Base-by-base conservation (phyloP, 2,888 invertebrate genomes). In the Caenorhabditis virilis region DNA sequence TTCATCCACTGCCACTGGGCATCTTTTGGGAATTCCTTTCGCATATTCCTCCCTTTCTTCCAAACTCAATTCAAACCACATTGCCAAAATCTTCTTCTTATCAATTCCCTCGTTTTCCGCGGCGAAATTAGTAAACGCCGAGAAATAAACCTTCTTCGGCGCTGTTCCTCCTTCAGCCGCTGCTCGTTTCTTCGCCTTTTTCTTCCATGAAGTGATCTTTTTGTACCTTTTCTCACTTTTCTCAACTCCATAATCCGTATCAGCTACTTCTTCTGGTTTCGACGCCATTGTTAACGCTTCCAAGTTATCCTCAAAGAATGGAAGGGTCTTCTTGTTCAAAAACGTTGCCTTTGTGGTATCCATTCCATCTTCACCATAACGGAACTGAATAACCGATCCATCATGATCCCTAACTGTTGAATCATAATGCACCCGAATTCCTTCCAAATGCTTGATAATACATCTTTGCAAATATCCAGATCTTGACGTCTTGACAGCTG, bases 401-500 rank as follows among this genome's bases (percentile, higher is more conserved):
- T 98, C 97, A 60, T 91, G 90, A 83, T 99, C 97, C 67, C 97
- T 88, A 0, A 98, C 98, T 0, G 97, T 97, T 80, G 91, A 87
- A 84, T 99, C 98, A 83, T 98, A 97, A 54, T 89, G 88, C 0
- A 97, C 91, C 5, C 69, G 66, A n/a, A 99, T 85, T 5, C 95
- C 95, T 87, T 99, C 99, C 67, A 99, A 86, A 86, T 97, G 95
- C 85, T 99, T 99, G 58, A 98, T 91, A 9, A 99, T 87, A 85
- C 98, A 98, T 69, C 95, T 88, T 85, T 97, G 95, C 55, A 99
- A 87, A 84, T 99, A 99, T 76, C 99, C 99, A 77, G 95, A 95
- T 65, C 95, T 89, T 86, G 94, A 95, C 1, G 98, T 99, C 87
- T 99, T 99, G 0, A 98, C 97, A 69, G 98, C 98, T 3, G 98